Base-by-base conservation (phyloP, 1,140 invertebrate genomes). In the Sycobia sp. region DNA sequence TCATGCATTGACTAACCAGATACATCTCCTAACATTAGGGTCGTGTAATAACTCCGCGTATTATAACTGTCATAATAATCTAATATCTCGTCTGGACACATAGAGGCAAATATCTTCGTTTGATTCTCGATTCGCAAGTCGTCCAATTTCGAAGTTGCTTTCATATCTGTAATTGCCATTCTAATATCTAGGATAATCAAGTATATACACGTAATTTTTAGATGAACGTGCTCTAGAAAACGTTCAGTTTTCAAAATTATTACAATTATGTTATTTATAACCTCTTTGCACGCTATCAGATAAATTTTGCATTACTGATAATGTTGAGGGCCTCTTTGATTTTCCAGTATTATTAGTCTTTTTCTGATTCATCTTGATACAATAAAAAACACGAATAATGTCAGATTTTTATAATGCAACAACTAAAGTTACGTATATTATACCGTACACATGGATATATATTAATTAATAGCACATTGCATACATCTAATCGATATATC, bases 1-100 rank as follows among this genome's bases (percentile, higher is more conserved):
- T n/a, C n/a, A n/a, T n/a, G n/a, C n/a, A n/a, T n/a, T n/a, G n/a
- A n/a, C n/a, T n/a, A n/a, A 85, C 84, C 84, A 20, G 86, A 87
- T 29, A 89, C 79, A 67, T 88, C 87, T 7, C 84, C 85, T 66
- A 87, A 82, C 80, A 88, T 83, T 3, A 88, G 71, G 3, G 85
- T 86, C 8, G 83, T 84, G 23, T 85, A 77, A 67, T 86, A 87
- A 62, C 72, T 74, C 61, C 85, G 76, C 0, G 82, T 78, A 0
- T 77, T 66, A 56, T 83, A 84, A 69, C 86, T 77, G 9, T 81
- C 68, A 44, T 84, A 82, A 66, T 84, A 71, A 66, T 86, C 84
- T 3, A 88, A 78, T 59, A 88, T 85, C 72, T 87, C 86, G 67
- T 88, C 86, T 0, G 86, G 86, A 25, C 87, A 84, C 76, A 88